phyloP scores from a whole-genome alignment of 2,113 vertebrate species.

The Amazona guildingii region DNA sequence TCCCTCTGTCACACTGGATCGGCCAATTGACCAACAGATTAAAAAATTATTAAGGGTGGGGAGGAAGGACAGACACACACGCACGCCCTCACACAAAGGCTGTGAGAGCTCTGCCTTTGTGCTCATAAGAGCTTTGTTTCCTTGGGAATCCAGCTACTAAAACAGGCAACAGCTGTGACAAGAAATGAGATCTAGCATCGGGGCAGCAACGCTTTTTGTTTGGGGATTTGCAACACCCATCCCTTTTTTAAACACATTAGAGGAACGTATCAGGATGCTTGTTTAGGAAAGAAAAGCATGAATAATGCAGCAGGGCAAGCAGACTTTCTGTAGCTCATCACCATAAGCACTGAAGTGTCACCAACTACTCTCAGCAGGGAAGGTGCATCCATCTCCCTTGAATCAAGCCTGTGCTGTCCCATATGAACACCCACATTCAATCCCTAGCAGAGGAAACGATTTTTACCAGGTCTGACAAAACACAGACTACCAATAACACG shows the following conservation, averaged over 20 bases:
- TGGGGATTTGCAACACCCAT: background rate
- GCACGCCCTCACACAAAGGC: slow-evolving; percentile 27
- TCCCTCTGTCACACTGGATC: background rate
- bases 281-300: background rate
- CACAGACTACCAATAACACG: background rate
- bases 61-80: slow-evolving; percentile 42
- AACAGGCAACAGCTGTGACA: slow-evolving; percentile 2
- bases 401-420: background rate
- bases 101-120: background rate
- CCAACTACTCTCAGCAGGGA: background rate
- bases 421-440: background rate
- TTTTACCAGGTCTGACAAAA: background rate
- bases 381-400: background rate
- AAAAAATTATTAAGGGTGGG: slow-evolving; percentile 67
- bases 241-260: background rate
- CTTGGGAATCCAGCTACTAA: slow-evolving; percentile 35
- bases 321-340: background rate
- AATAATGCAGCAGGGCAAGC: background rate
- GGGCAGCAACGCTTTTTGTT: background rate
- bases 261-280: background rate
- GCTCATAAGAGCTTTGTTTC: slow-evolving; percentile 33
- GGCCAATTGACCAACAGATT: slow-evolving; percentile 52
- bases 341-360: background rate
- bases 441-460: background rate
- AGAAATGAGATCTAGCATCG: background rate